Evolutionary conservation across 2,797 vertebrate genomes (phyloP).

Genomic region (Eulemur coronatus): DNA sequence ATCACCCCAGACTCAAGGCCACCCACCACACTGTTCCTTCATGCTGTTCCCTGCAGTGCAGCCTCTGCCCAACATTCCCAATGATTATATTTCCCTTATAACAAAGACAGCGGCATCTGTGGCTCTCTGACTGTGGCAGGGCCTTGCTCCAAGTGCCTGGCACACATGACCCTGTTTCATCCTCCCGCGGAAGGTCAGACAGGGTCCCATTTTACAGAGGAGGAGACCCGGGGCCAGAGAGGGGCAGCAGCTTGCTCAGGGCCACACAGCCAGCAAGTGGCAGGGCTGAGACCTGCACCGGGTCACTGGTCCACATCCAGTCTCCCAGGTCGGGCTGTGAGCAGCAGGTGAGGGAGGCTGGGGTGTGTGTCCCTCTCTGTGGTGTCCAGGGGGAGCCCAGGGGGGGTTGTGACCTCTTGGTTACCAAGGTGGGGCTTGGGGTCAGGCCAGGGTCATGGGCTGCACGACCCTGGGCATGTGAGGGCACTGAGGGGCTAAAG

Average conservation of each 20-base stretch:
- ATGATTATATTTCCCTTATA: neutral
- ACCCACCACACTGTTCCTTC: fast-evolving
- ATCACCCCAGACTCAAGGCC: neutral
- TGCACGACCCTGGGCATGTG: neutral
- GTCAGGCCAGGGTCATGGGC: neutral
- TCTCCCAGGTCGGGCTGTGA: neutral
- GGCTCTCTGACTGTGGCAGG: neutral
- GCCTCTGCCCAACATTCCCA: neutral
- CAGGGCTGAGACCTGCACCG: neutral
- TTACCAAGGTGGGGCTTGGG: neutral
- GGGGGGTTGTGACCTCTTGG: neutral
- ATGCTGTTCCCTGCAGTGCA: neutral
- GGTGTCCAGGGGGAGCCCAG: neutral
- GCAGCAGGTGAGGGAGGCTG: neutral
- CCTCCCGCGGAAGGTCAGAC: neutral
- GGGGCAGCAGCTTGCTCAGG: neutral
- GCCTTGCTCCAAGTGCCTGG: neutral
- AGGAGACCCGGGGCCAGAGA: neutral
- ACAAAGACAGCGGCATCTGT: neutral
- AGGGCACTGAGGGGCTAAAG: no score
- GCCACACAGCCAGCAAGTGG: neutral
- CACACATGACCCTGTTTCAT: neutral
- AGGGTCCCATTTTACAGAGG: neutral
- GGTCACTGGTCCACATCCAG: neutral
- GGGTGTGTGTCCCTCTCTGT: neutral